Evolutionary conservation across 2,888 invertebrate species (phyloP), one percentile per base, ranked within the genome.

Genomic region (Conomelus anceps): DNA sequence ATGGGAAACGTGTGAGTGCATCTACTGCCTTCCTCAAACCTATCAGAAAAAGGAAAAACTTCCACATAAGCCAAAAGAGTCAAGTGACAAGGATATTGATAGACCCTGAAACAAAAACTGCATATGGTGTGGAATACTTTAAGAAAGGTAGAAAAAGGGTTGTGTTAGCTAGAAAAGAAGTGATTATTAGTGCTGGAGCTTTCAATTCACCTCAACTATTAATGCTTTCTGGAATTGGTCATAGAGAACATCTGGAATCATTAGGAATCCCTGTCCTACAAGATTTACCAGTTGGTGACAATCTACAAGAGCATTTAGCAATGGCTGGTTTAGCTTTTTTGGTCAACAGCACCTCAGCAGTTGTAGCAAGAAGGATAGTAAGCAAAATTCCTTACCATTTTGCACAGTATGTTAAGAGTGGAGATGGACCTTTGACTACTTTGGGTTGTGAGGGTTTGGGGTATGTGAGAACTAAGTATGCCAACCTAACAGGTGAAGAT

Each of bases 141-240:
- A 93, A 94, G 84, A 93, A 94, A 89, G 93, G 94, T 0, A 91
- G 93, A 89, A 93, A 92, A 85, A 93, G 93, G 29, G 93, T 93
- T 86, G 95, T 95, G 0, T 92, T 92, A 89, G 96, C 96, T 0
- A 93, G 94, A 85, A 95, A 94, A 91, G 96, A 96, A 93, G 95
- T 97, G 0, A 96, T 98, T 89, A 91, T 97, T 3, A 95, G 96
- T 13, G 97, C 96, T 0, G 97, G 97, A 0, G 95, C 97, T 0
- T 96, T 98, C 89, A 97, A 96, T 91, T 95, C 96, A 0, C 97
- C 98, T 0, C 98, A 98, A 92, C 93, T 98, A 11, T 94, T 98
- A 7, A 96, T 98, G 97, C 92, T 97, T 22, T 96, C 96, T 0
- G 97, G 97, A 1, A 93, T 96, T 11, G 96, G 96, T 1, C 96